Conservation (phyloP, 2,888 invertebrate genomes). For the Plagodis pulveraria region DNA sequence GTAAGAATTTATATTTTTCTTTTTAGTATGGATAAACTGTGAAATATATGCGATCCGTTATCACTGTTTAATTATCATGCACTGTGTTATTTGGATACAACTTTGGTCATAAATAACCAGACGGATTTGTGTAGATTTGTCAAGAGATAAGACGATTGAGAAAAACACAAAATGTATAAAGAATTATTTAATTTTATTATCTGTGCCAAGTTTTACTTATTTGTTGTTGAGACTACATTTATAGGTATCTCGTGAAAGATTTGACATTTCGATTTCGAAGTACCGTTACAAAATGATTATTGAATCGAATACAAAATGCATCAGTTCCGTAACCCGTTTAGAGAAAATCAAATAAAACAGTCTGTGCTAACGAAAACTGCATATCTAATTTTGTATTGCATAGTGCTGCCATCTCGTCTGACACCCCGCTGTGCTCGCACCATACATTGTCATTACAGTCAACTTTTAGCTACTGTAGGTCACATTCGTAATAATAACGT, state of each 20-base stretch:
- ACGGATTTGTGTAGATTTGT: no score
- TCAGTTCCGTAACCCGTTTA: conserved; percentile 13
- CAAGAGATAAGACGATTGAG: no score
- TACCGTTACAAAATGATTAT: conserved; percentile 15
- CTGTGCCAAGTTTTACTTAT: neutral
- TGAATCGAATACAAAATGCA: conserved; percentile 13
- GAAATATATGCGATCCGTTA: no score
- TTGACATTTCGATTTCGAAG: conserved; percentile 5
- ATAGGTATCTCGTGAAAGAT: neutral
- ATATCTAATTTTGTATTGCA: conserved; percentile 10
- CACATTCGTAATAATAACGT: conserved; percentile 13
- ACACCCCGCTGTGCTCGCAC: conserved; percentile 13
- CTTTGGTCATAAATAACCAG: no score
- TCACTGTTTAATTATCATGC: no score
- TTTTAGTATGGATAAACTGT: no score
- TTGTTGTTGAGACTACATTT: no score
- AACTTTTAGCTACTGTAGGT: conserved; percentile 20
- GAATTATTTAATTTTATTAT: no score
- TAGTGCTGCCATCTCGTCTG: conserved; percentile 1
- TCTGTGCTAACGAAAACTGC: conserved; percentile 8
- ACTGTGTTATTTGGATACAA: no score
- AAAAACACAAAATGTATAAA: no score
- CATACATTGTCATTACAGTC: conserved; percentile 19
- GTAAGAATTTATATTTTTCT: no score
- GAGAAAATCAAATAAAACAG: conserved; percentile 16